phyloP scores from a whole-genome alignment of 2,888 invertebrate genomes.

The Platycheirus rosarum region DNA sequence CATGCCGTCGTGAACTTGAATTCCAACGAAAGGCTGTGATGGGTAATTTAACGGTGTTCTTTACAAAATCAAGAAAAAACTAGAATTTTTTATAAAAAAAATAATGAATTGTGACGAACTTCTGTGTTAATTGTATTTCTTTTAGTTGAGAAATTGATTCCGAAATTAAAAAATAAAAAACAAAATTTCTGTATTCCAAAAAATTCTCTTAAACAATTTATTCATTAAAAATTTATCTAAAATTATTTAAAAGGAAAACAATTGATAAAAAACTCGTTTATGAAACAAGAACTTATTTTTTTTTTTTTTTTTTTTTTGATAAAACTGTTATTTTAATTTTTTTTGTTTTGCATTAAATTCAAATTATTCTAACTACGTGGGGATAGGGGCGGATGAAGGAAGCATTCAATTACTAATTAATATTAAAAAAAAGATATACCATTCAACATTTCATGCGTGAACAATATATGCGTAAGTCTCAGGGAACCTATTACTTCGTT shows the following conservation, averaged over 20 bases:
- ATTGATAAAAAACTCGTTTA: conserved; percentile 54
- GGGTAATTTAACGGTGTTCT: conserved; percentile 80
- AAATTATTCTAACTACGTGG: conserved; percentile 66
- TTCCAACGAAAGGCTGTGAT: conserved; percentile 81
- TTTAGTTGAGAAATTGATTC: too few relatives aligned
- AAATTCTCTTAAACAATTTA: conserved; percentile 65
- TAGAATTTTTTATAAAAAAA: not conserved
- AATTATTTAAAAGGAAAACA: conserved; percentile 45
- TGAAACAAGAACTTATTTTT: conserved; percentile 35
- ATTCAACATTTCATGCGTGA: conserved; percentile 37
- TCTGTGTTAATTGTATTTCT: too few relatives aligned
- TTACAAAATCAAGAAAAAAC: conserved; percentile 73
- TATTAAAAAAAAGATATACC: conserved; percentile 11
- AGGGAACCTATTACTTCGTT: conserved; percentile 37
- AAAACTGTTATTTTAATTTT: conserved; percentile 39
- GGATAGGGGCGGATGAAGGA: conserved; percentile 29
- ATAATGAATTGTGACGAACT: not conserved
- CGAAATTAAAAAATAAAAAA: not conserved
- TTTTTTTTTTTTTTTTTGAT: conserved; percentile 7
- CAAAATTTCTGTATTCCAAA: conserved; percentile 46
- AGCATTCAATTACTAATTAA: conserved; percentile 13
- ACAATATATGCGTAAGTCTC: conserved; percentile 2
- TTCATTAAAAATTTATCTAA: conserved; percentile 68
- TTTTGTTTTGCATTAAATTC: conserved; percentile 69
- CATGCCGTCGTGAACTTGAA: conserved; percentile 85